Percentiles rank a stretch among this genome's conserved stretches.
phyloP scores from a whole-genome alignment of 2,888 invertebrate genomes.

The Drosophila subquinaria region DNA sequence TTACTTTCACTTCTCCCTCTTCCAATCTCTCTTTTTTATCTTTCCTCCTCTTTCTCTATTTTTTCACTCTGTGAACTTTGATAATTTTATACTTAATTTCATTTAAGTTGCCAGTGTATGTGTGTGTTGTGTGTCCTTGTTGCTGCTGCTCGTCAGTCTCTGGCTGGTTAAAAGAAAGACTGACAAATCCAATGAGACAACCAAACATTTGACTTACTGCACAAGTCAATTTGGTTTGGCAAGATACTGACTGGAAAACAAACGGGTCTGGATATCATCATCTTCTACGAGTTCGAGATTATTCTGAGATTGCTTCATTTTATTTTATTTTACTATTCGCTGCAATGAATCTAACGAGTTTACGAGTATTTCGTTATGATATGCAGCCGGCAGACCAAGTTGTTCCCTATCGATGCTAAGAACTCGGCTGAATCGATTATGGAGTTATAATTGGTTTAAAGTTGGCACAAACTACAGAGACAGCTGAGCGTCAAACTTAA shows the following conservation, averaged over 20 bases:
- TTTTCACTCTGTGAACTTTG: conserved; percentile 43
- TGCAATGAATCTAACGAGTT: conserved; percentile 53
- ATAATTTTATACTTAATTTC: conserved; percentile 78
- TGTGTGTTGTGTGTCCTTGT: conserved; percentile 5
- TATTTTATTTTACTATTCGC: conserved; percentile 24
- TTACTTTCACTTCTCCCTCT: conserved; percentile 35
- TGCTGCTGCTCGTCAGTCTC: conserved; percentile 1
- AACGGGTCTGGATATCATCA: too few species aligned
- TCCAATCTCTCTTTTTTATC: conserved; percentile 13
- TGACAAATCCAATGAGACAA: conserved; percentile 39
- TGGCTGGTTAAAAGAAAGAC: not conserved
- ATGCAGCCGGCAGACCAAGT: conserved; percentile 56
- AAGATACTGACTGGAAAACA: not conserved
- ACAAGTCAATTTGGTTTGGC: conserved; percentile 40
- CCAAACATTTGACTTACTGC: conserved; percentile 48
- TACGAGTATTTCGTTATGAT: conserved; percentile 55
- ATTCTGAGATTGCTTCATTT: conserved; percentile 1
- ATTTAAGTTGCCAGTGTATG: conserved; percentile 51
- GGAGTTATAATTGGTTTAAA: conserved; percentile 44
- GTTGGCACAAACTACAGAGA: conserved; percentile 5
- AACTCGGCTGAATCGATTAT: conserved; percentile 2
- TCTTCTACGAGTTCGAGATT: too few species aligned
- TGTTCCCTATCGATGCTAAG: conserved; percentile 17
- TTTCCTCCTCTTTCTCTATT: conserved; percentile 5
- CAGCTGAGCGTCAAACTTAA: not conserved